Evolutionary conservation across 2,113 vertebrate genomes (phyloP).

Genomic region (Hemiscyllium ocellatum): DNA sequence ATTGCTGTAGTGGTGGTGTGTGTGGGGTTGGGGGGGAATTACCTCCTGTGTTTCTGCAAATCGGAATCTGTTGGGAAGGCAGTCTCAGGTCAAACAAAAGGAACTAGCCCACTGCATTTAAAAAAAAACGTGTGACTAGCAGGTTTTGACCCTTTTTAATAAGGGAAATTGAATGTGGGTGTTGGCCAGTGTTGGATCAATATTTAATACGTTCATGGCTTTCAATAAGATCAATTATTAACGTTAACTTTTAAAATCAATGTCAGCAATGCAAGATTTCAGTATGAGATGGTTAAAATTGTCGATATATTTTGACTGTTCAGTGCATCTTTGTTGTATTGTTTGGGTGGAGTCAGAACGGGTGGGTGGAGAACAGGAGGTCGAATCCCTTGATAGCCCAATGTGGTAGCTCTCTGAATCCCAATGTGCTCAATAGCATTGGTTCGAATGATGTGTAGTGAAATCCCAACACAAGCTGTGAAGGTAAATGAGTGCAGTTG

Average conservation of each 20-base stretch:
- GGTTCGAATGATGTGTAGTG: neutral
- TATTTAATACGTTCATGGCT: neutral
- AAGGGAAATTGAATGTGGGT: neutral
- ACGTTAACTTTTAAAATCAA: neutral
- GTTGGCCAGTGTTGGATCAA: neutral
- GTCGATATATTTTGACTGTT: neutral
- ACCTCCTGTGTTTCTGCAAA: neutral
- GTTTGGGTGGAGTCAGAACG: conserved; percentile 2
- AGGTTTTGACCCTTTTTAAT: neutral
- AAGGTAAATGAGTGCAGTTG: neutral
- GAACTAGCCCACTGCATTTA: neutral
- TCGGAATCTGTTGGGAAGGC: neutral
- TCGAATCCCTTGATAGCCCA: neutral
- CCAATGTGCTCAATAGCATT: neutral
- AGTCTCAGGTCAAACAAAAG: conserved; percentile 26
- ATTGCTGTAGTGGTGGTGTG: neutral
- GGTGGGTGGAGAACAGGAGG: neutral
- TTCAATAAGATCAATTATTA: neutral
- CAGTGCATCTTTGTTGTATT: neutral
- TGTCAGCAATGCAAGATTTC: neutral
- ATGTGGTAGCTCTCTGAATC: no score
- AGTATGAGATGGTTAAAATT: neutral
- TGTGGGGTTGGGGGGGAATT: neutral
- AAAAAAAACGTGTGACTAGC: neutral
- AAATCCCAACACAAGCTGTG: neutral